Evolutionary conservation across 1,140 invertebrate genomes (phyloP).

Genomic region (Temnothorax nylanderi): DNA sequence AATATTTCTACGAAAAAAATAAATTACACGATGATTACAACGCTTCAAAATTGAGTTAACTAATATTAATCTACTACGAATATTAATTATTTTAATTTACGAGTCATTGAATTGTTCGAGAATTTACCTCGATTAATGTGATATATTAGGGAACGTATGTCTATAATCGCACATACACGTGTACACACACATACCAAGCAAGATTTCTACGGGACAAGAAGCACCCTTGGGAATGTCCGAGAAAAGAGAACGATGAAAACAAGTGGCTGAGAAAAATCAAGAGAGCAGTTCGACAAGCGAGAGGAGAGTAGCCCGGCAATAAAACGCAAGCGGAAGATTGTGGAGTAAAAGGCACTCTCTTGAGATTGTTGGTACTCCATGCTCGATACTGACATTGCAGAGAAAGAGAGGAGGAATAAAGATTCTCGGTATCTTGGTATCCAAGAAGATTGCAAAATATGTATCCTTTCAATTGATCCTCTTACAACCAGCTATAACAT

Average conservation of each 20-base stretch:
- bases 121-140: constrained; percentile 27
- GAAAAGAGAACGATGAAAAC: constrained; percentile 52
- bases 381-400: constrained; percentile 32
- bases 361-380: constrained; percentile 42
- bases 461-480: constrained; percentile 1
- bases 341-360: constrained; percentile 48
- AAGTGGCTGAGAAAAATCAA: constrained; percentile 58
- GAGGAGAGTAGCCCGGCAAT: constrained; percentile 43
- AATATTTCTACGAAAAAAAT: not conserved
- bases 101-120: not conserved
- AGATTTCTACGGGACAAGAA: constrained; percentile 15
- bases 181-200: not conserved
- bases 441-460: constrained; percentile 17
- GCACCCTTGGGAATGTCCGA: constrained; percentile 41
- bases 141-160: constrained; percentile 37
- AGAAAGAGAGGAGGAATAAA: not conserved
- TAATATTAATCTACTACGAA: not conserved
- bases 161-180: not conserved
- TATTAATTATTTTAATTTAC: not conserved
- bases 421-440: not conserved
- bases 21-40: not conserved
- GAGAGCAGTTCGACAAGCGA: constrained; percentile 55
- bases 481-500: not conserved
- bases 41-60: not conserved
- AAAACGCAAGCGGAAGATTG: constrained; percentile 54